These are phyloP conservation scores for Theocolax elegans DNA, from an alignment of 1,140 invertebrate species.

Conservation along the genomic window DNA sequence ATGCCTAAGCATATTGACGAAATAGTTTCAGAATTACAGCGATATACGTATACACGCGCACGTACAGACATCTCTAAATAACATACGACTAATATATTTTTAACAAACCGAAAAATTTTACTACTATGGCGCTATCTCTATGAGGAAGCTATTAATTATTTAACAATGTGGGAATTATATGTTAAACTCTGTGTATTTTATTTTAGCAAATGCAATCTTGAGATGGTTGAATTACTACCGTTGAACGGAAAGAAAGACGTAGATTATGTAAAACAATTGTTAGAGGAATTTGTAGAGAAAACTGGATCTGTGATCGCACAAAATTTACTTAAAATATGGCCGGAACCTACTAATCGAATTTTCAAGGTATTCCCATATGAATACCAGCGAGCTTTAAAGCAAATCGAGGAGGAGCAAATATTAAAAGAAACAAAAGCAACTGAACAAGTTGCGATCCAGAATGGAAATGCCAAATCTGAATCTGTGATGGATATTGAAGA, in stretches of 20 bases:
- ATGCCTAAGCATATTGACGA: no score
- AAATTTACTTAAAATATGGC: conserved; percentile 85
- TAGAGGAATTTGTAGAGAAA: conserved; percentile 89
- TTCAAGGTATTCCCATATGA: conserved; percentile 98
- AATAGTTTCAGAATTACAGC: no score
- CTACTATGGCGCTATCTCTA: no score
- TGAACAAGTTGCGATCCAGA: conserved; percentile 50
- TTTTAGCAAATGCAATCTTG: conserved; percentile 85
- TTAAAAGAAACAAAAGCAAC: conserved; percentile 68
- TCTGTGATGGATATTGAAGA: conserved; percentile 89
- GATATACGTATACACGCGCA: no score
- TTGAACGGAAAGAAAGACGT: conserved; percentile 85
- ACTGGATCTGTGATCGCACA: conserved; percentile 90
- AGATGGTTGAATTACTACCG: conserved; percentile 89
- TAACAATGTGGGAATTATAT: no score
- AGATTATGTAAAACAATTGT: conserved; percentile 79
- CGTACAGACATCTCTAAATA: no score
- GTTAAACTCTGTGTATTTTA: conserved; percentile 9
- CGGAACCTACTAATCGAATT: conserved; percentile 81
- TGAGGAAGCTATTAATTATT: no score
- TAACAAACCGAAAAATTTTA: no score
- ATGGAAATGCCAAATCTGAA: conserved; percentile 58
- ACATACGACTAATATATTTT: no score
- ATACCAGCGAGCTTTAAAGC: conserved; percentile 90
- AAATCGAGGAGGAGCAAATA: conserved; percentile 73